Conservation (phyloP, 2,113 vertebrate genomes). For the Chaetodon trifascialis region DNA sequence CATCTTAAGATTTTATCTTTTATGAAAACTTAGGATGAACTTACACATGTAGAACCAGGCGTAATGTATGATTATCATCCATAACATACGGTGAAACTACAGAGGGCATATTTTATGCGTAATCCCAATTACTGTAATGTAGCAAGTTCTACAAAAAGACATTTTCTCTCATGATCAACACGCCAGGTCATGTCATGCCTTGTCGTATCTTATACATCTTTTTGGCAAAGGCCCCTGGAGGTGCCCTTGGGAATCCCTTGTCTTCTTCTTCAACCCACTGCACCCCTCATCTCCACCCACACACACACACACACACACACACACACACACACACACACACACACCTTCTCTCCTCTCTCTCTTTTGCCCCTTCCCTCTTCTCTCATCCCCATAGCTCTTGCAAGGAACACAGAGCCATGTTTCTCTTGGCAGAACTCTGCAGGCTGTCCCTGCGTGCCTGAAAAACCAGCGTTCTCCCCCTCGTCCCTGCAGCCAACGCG, state of each 20-base stretch:
- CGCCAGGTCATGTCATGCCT: constrained; percentile 42
- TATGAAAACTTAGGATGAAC: constrained; percentile 61
- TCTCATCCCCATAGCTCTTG: constrained; percentile 76
- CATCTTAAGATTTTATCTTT: constrained; percentile 67
- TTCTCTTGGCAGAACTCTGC: constrained; percentile 87
- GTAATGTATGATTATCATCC: constrained; percentile 53
- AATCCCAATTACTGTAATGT: constrained; percentile 10
- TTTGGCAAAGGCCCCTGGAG: constrained; percentile 42
- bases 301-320: no score
- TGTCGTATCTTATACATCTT: constrained; percentile 61
- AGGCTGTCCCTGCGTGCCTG: constrained; percentile 85
- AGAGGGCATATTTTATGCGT: constrained; percentile 28
- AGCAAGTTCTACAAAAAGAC: constrained; percentile 13
- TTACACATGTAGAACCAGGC: constrained; percentile 23
- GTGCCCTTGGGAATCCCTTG: constrained; percentile 74
- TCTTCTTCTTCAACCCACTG: constrained; percentile 44
- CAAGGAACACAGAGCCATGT: constrained; percentile 81
- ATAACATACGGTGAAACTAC: constrained; percentile 20
- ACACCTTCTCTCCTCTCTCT: constrained; percentile 40
- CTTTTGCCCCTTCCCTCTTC: constrained; percentile 60
- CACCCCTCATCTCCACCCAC: neutral
- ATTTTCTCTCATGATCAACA: constrained; percentile 54
- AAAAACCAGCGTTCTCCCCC: constrained; percentile 81
- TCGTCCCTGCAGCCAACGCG: constrained; percentile 79
- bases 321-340: constrained; percentile 32